Evolutionary conservation across 2,113 vertebrate species (phyloP).

Genomic region (Entosphenus tridentatus): DNA sequence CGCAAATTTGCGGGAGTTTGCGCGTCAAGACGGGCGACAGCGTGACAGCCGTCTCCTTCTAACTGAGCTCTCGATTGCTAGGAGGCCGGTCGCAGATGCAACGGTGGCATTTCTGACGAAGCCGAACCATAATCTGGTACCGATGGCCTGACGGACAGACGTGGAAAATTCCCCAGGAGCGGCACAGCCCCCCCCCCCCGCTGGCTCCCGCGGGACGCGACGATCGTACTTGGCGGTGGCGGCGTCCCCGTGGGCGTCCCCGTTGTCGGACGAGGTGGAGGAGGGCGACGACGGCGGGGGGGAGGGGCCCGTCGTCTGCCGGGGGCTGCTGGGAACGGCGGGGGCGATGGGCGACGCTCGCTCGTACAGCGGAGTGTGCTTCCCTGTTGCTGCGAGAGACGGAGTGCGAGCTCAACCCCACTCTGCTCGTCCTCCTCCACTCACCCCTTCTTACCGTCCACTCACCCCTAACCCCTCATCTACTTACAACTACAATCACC

Average conservation of each 20-base stretch:
- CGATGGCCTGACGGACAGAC: too few species aligned
- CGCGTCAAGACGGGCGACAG: too few species aligned
- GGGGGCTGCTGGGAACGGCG: slow-evolving; percentile 35
- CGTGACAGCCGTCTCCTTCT: too few species aligned
- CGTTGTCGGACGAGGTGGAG: slow-evolving; percentile 53
- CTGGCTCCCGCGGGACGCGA: background rate
- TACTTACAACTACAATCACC: background rate
- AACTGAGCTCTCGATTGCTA: too few species aligned
- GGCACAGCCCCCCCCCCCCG: background rate
- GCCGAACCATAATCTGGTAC: too few species aligned
- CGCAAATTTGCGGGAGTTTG: too few species aligned
- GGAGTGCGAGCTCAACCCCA: background rate
- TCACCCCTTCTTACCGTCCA: background rate
- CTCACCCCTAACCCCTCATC: background rate
- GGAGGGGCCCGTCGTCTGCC: slow-evolving; percentile 40
- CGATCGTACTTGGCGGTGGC: background rate
- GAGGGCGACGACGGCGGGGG: slow-evolving; percentile 50
- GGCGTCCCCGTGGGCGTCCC: slow-evolving; percentile 26
- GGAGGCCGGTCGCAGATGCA: too few species aligned
- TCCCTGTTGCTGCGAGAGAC: slow-evolving; percentile 23
- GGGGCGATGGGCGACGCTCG: slow-evolving; percentile 56
- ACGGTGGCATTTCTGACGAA: too few species aligned
- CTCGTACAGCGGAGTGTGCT: slow-evolving; percentile 74
- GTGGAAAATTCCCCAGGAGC: too few species aligned
- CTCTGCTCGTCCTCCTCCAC: background rate